These are phyloP conservation scores for Amniataba percoides DNA, from an alignment of 2,797 vertebrate genomes.

Conservation along the genomic window DNA sequence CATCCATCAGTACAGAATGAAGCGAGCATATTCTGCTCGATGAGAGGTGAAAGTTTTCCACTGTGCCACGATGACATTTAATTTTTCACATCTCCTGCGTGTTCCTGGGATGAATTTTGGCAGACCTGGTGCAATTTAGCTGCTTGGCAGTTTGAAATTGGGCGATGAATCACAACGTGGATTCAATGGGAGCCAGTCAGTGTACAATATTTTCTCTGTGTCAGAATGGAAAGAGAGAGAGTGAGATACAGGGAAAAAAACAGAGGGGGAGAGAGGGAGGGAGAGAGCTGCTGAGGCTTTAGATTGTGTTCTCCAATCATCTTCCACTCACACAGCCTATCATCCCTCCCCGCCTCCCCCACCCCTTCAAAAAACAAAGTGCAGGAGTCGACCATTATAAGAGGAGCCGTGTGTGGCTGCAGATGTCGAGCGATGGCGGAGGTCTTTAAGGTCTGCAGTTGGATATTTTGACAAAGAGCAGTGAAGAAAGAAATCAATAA, in stretches of 20 bases:
- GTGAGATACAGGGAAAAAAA: slow-evolving; percentile 88
- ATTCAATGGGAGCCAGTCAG: slow-evolving; percentile 98
- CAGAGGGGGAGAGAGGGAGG: slow-evolving; percentile 83
- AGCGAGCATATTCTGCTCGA: slow-evolving; percentile 97
- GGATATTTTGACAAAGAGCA: slow-evolving; percentile 97
- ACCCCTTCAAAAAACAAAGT: slow-evolving; percentile 75
- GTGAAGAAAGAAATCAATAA: slow-evolving; percentile 97
- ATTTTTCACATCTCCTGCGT: slow-evolving; percentile 99
- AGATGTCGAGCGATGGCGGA: slow-evolving; percentile 88
- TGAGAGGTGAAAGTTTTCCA: slow-evolving; percentile 99
- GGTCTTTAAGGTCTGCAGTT: slow-evolving; percentile 94
- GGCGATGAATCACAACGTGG: slow-evolving; percentile 98
- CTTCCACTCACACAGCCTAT: slow-evolving; percentile 75
- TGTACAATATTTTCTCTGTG: slow-evolving; percentile 99
- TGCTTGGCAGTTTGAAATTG: slow-evolving; percentile 99
- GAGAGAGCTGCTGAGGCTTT: slow-evolving; percentile 88
- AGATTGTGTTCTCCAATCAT: slow-evolving; percentile 90
- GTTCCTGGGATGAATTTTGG: slow-evolving; percentile 99
- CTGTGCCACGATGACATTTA: slow-evolving; percentile 99
- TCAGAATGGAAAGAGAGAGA: slow-evolving; percentile 93
- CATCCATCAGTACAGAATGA: slow-evolving; percentile 99
- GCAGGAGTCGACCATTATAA: slow-evolving; percentile 63
- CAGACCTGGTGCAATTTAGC: slow-evolving; percentile 99
- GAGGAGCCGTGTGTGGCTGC: slow-evolving; percentile 75
- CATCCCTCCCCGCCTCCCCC: slow-evolving; percentile 72